These are phyloP conservation scores for Drosophila stalkeri DNA, from an alignment of 2,888 invertebrate species.

Conservation along the genomic window DNA sequence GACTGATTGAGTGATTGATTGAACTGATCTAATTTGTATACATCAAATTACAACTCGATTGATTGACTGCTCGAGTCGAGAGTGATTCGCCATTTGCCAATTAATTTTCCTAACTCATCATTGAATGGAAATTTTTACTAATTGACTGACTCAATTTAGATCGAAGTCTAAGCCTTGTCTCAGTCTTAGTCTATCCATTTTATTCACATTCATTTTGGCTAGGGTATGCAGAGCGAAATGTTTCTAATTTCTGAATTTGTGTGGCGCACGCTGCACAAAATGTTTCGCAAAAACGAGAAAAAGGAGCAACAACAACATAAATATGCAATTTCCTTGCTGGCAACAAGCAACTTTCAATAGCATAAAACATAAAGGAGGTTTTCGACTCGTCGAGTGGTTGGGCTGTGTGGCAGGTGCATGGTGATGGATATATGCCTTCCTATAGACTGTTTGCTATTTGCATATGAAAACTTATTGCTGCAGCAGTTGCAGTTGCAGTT, in stretches of 20 bases:
- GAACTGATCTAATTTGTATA: too few species aligned
- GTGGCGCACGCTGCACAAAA: conserved; percentile 43
- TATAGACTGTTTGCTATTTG: conserved; percentile 62
- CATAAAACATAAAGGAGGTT: conserved; percentile 1
- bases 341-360: conserved; percentile 49
- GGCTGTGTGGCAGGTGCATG: neutral
- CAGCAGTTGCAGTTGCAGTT: conserved; percentile 18
- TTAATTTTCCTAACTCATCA: too few species aligned
- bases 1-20: too few species aligned
- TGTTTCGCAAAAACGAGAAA: conserved; percentile 28
- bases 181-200: too few species aligned
- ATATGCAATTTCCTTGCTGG: conserved; percentile 70
- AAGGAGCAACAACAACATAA: conserved; percentile 47
- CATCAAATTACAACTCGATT: too few species aligned
- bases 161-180: too few species aligned
- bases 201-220: neutral
- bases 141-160: too few species aligned
- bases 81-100: too few species aligned
- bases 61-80: too few species aligned
- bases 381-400: neutral
- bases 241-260: conserved; percentile 54
- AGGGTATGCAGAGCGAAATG: conserved; percentile 29
- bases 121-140: too few species aligned
- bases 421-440: neutral
- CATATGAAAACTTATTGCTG: conserved; percentile 66